Evolutionary conservation across 2,797 vertebrate genomes (phyloP).

Genomic region (Bufotes viridis): DNA sequence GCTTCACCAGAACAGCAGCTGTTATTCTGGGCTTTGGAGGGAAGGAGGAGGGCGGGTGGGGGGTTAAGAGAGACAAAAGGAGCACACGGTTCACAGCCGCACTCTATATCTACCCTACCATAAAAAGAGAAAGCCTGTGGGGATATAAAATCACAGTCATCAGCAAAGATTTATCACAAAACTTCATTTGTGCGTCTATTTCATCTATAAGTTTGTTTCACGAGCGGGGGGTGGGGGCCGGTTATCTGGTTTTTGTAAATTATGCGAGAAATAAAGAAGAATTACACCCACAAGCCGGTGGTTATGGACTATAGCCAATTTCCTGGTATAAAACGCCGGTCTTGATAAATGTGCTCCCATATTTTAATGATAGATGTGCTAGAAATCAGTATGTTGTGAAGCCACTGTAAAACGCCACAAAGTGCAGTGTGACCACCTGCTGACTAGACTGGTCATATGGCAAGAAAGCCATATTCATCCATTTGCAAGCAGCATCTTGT

Average conservation of each 20-base stretch:
- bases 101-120: constrained; percentile 20
- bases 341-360: too few species aligned
- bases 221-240: background rate
- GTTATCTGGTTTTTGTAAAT: background rate
- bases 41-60: too few species aligned
- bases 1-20: constrained; percentile 50
- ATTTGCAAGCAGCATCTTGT: too few species aligned
- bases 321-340: too few species aligned
- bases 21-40: constrained; percentile 1
- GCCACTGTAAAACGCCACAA: too few species aligned
- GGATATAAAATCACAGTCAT: background rate
- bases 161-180: background rate
- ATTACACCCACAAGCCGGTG: background rate
- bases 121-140: constrained; percentile 32
- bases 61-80: background rate
- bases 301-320: background rate
- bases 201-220: background rate
- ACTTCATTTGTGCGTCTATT: background rate
- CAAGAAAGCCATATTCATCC: too few species aligned
- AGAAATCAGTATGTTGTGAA: too few species aligned
- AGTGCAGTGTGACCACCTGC: too few species aligned
- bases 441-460: too few species aligned
- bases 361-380: too few species aligned
- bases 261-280: background rate
- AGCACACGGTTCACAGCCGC: background rate